Conservation (phyloP, 2,888 invertebrate genomes). For the Mesorhabditis spiculigera region DNA sequence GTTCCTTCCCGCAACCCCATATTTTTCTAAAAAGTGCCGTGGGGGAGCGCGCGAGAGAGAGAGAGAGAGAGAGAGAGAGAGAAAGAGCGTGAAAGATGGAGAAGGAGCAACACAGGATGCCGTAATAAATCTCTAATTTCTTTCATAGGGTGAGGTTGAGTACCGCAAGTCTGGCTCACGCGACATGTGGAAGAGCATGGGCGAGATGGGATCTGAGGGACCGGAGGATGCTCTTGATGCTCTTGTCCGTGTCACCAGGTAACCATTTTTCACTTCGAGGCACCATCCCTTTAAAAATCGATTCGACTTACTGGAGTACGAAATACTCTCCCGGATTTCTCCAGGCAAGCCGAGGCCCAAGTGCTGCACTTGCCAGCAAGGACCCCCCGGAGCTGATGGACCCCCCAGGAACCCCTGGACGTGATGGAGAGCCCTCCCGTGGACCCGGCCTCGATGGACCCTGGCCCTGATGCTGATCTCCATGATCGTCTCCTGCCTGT, state of each 20-base stretch:
- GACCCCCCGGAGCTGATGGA: conserved; percentile 27
- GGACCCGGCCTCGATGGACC: conserved; percentile 19
- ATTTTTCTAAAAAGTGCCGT: too few species aligned
- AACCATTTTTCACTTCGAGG: too few species aligned
- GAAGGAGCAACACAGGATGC: too few species aligned
- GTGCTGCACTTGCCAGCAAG: conserved; percentile 57
- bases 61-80: too few species aligned
- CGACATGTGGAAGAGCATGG: conserved; percentile 58
- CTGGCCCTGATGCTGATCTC: conserved; percentile 55
- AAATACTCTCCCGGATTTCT: conserved; percentile 44
- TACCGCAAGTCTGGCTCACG: conserved; percentile 54
- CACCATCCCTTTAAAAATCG: too few species aligned
- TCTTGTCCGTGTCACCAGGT: too few species aligned
- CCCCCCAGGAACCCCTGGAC: conserved; percentile 34
- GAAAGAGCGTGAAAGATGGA: too few species aligned
- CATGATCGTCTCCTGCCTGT: conserved; percentile 56
- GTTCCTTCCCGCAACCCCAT: too few species aligned
- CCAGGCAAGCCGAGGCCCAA: conserved; percentile 53
- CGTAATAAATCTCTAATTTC: too few species aligned
- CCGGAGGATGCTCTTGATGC: conserved; percentile 17
- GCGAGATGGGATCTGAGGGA: conserved; percentile 49
- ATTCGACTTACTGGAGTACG: conserved; percentile 24
- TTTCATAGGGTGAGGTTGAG: conserved; percentile 55
- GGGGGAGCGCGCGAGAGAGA: too few species aligned
- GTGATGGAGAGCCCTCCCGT: conserved; percentile 43